Evolutionary conservation across 2,888 invertebrate species (phyloP), one percentile per base, ranked within the genome.

Genomic region (Chelonus formosanus): DNA sequence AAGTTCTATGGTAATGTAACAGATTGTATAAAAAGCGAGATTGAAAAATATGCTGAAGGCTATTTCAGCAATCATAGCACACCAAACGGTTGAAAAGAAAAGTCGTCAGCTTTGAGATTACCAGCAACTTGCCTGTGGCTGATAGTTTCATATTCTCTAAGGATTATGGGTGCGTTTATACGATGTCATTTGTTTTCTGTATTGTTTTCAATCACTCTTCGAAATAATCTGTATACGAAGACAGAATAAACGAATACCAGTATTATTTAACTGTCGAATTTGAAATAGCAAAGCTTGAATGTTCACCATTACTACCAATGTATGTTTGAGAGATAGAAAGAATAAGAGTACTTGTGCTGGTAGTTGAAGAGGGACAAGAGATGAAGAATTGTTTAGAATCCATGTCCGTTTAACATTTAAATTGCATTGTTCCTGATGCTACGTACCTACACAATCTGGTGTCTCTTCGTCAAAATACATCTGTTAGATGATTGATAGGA

Each of bases 191-290:
- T 64, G 34, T 44, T 52, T 60, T 60, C 31, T 40, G 4, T 36
- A 36, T 60, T 36, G 20, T 36, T 52, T 53, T 53, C 53, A 20
- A 40, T 36, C 50, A 45, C 47, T 45, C 20, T 20, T 58, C n/a
- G 5, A 6, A 40, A 40, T 40, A 40, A 40, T 40, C 36, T 10
- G 40, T 54, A 53, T 48, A 3, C 52, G 4, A 32, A 31, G 64
- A 67, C 72, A 71, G 74, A 74, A 77, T 77, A 78, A 78, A 78
- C 75, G 77, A 78, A 74, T 69, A 63, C 68, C 65, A 76, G 73
- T 78, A 77, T 77, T 77, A 78, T 79, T 78, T 75, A 78, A 78
- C 76, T 76, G 78, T 78, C 77, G 74, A 77, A 75, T 75, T 77
- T 76, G 73, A 75, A 76, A 75, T 73, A 73, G 70, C 64, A 71